Percentiles rank a stretch among this genome's conserved stretches.
phyloP scores from a whole-genome alignment of 2,888 invertebrate species.

The Nesidiocoris tenuis region DNA sequence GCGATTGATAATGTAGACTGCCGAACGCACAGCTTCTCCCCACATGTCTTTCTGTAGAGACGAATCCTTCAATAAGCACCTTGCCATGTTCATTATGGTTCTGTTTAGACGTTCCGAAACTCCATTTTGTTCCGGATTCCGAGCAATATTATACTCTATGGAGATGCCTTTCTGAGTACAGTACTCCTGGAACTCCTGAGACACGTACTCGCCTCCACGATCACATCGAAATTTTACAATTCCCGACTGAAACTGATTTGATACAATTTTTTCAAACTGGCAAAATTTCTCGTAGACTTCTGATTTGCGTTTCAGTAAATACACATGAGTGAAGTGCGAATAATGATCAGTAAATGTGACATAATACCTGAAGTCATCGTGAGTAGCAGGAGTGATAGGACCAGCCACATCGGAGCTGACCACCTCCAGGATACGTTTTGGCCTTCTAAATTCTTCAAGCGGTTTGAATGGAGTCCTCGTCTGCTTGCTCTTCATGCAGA shows the following conservation, averaged over 20 bases:
- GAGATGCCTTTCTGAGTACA: slow-evolving; percentile 50
- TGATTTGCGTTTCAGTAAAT: slow-evolving; percentile 50
- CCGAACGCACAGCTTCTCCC: slow-evolving; percentile 50
- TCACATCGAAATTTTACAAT: slow-evolving; percentile 50
- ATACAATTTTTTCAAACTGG: slow-evolving; percentile 46
- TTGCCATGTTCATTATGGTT: slow-evolving; percentile 51
- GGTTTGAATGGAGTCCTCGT: too few relatives aligned
- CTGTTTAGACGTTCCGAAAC: slow-evolving; percentile 51
- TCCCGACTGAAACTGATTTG: slow-evolving; percentile 27
- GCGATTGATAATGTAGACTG: slow-evolving; percentile 49
- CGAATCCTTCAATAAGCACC: slow-evolving; percentile 50
- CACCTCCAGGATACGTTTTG: slow-evolving; percentile 46
- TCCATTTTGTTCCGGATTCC: slow-evolving; percentile 52
- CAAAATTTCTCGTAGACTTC: too few relatives aligned
- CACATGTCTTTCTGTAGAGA: slow-evolving; percentile 49
- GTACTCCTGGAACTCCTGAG: slow-evolving; percentile 49
- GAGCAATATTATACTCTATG: slow-evolving; percentile 49
- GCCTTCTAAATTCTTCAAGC: too few relatives aligned
- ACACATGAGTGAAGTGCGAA: slow-evolving; percentile 50
- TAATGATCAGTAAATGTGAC: slow-evolving; percentile 52
- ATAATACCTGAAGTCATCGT: slow-evolving; percentile 48
- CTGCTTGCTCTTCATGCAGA: too few relatives aligned
- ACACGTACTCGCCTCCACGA: slow-evolving; percentile 51
- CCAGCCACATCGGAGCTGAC: slow-evolving; percentile 50
- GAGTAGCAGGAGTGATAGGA: slow-evolving; percentile 47